A percentile compares a stretch with the other conserved stretches of the same genome.
Conservation (phyloP, 1,140 invertebrate species). For the Patella vulgata region DNA sequence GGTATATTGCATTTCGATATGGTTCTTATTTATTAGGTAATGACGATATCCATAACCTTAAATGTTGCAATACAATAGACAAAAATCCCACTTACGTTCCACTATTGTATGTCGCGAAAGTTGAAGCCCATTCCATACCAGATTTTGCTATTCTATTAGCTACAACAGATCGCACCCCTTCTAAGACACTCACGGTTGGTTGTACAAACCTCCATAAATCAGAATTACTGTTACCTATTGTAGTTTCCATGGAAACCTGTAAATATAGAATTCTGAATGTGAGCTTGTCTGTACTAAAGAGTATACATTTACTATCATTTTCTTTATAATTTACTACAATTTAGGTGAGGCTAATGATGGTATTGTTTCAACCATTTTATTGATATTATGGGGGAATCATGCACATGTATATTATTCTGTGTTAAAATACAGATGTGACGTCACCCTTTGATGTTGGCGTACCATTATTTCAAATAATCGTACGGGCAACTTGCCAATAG, state of each 20-base stretch:
- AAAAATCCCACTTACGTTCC: slow-evolving; percentile 72
- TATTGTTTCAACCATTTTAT: too few species aligned
- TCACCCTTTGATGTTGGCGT: too few species aligned
- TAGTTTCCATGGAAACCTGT: slow-evolving; percentile 75
- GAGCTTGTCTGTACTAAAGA: not conserved
- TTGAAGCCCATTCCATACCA: slow-evolving; percentile 77
- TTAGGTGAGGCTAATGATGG: too few species aligned
- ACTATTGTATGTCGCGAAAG: slow-evolving; percentile 76
- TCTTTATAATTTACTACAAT: not conserved
- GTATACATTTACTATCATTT: not conserved
- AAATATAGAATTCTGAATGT: slow-evolving; percentile 15
- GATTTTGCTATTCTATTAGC: slow-evolving; percentile 83
- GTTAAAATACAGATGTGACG: too few species aligned
- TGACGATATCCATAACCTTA: too few species aligned
- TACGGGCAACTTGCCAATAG: too few species aligned
- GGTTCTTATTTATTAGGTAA: too few species aligned
- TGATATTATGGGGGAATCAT: too few species aligned
- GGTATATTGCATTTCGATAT: too few species aligned
- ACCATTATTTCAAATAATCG: too few species aligned
- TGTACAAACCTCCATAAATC: slow-evolving; percentile 72
- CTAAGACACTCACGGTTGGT: slow-evolving; percentile 74
- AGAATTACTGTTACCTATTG: slow-evolving; percentile 77
- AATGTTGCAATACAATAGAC: slow-evolving; percentile 2
- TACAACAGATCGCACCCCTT: slow-evolving; percentile 84
- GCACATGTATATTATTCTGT: too few species aligned